phyloP scores from a whole-genome alignment of 2,797 vertebrate species.

The Streptopelia turtur region DNA sequence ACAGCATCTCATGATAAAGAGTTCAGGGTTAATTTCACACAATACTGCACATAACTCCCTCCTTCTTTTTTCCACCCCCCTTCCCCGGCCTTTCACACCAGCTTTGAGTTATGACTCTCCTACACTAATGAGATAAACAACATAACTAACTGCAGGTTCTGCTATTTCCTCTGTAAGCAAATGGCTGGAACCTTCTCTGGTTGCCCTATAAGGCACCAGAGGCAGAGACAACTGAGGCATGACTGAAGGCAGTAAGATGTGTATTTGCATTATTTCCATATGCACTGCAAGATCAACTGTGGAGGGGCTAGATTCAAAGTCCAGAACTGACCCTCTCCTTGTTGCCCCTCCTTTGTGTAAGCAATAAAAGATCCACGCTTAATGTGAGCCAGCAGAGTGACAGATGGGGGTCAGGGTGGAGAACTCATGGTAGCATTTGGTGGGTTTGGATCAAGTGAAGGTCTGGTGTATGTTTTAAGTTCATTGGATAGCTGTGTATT shows the following conservation, averaged over 20 bases:
- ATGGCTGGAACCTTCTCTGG: slow-evolving; percentile 54
- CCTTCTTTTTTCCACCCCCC: slow-evolving; percentile 11
- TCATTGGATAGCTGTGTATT: background rate
- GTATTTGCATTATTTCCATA: background rate
- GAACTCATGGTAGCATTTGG: background rate
- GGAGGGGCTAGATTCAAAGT: slow-evolving; percentile 15
- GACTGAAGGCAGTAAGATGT: background rate
- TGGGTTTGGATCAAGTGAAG: background rate
- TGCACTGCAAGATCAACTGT: background rate
- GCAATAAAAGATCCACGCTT: background rate
- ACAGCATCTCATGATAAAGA: slow-evolving; percentile 35
- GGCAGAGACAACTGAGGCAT: background rate
- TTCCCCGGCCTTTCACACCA: slow-evolving; percentile 42
- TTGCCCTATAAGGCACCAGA: slow-evolving; percentile 72
- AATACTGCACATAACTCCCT: slow-evolving; percentile 65
- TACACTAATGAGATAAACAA: slow-evolving; percentile 83
- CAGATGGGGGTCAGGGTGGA: background rate
- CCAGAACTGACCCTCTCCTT: background rate
- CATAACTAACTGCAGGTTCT: slow-evolving; percentile 73
- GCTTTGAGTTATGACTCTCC: slow-evolving; percentile 77
- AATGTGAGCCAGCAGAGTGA: background rate
- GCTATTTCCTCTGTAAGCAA: slow-evolving; percentile 73
- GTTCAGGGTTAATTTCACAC: slow-evolving; percentile 76
- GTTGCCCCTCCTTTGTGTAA: background rate
- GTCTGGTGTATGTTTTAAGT: background rate